Base-by-base conservation (phyloP, 2,888 invertebrate genomes). In the Drosophila merina region DNA sequence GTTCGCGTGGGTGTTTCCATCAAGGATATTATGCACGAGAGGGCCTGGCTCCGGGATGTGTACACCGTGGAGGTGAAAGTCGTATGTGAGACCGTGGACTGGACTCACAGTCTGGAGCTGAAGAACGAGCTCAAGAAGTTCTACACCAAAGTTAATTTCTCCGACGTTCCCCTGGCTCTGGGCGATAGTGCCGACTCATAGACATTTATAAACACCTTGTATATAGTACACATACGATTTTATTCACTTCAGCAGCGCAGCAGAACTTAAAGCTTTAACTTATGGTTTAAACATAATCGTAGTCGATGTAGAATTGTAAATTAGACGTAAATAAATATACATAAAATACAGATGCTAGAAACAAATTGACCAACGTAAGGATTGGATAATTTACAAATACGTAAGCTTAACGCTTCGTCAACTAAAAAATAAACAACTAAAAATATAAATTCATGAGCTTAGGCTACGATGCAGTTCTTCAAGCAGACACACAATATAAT, bases 1-100 rank as follows among this genome's bases (percentile, higher is more conserved):
- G 93, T 95, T 0, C 93, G 94, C 1, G 93, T 96, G 31, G 97
- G 97, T 0, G 97, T 97, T 10, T 96, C 96, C 40, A 97, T 99
- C 74, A 99, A 98, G 91, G 98, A 98, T 89, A 97, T 99, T 66
- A 96, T 97, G 92, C 98, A 99, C 90, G 98, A 99, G 90, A 93
- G 98, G 57, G 98, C 98, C 1, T 98, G 98, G 98, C 94, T 98
- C 10, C 95, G 95, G 66, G 98, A 99, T 90, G 96, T 99, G 50
- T 98, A 97, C 90, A 94, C 94, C 77, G 95, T 95, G 20, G 94
- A 94, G 90, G 94, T 97, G 0, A 97, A 97, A 92, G 96, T 97
- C 10, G 95, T 98, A 0, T 96, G 96, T 83, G 98, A 98, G 92
- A 98, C 98, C 0, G 93, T 96, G 57, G 97, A 97, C 75, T 94